phyloP scores from a whole-genome alignment of 1,140 invertebrate species.

The Elymnias hypermnestra region DNA sequence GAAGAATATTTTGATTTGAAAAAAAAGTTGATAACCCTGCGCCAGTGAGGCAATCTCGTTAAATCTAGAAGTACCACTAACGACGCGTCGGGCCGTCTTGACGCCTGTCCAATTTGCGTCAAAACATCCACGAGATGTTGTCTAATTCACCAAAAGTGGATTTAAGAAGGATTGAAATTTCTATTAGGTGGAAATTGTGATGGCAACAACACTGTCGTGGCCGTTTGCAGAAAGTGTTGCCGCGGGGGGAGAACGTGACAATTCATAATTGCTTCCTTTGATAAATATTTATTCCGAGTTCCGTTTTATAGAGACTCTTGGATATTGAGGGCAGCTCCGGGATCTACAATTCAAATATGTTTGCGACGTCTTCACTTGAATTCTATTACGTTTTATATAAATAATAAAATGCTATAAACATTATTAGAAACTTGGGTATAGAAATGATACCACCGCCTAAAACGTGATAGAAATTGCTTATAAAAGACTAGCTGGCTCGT shows the following conservation, averaged over 20 bases:
- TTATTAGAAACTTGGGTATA: too few relatives aligned
- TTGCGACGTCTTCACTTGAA: too few relatives aligned
- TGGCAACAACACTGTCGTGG: neutral
- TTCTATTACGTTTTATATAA: too few relatives aligned
- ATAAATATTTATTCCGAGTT: neutral
- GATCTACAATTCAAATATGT: neutral
- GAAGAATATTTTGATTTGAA: too few relatives aligned
- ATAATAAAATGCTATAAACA: too few relatives aligned
- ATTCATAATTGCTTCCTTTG: constrained; percentile 2
- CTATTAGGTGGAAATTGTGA: constrained; percentile 5
- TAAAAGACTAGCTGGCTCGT: too few relatives aligned
- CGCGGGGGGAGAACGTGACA: neutral
- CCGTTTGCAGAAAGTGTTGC: neutral
- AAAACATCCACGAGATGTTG: constrained; percentile 28
- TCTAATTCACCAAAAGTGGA: constrained; percentile 20
- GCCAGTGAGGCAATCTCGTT: constrained; percentile 35
- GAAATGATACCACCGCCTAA: too few relatives aligned
- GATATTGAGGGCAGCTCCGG: neutral
- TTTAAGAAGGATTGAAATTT: constrained; percentile 17
- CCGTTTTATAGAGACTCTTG: neutral
- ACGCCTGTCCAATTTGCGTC: constrained; percentile 56
- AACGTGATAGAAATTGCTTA: too few relatives aligned
- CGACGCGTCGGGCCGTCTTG: constrained; percentile 29
- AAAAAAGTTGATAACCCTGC: constrained; percentile 9
- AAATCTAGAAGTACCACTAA: constrained; percentile 37